phyloP scores from a whole-genome alignment of 2,888 invertebrate species.

The Heteropelma amictum region DNA sequence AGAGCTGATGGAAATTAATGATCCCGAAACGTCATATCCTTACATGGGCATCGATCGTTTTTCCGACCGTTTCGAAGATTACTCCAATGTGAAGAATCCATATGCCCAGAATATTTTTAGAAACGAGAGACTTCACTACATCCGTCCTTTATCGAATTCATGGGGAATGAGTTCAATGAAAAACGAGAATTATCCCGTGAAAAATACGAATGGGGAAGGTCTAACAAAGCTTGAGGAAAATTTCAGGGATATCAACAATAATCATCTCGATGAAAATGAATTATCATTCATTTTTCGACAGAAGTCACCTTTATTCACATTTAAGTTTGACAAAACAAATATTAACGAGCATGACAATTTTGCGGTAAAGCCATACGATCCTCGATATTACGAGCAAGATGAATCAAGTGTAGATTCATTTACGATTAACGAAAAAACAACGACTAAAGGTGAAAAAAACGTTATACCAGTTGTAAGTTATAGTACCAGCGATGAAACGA shows the following conservation, averaged over 20 bases:
- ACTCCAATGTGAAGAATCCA: constrained; percentile 28
- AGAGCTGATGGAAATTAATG: constrained; percentile 28
- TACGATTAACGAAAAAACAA: constrained; percentile 4
- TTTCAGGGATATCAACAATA: constrained; percentile 1
- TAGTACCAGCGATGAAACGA: neutral
- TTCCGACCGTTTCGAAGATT: constrained; percentile 24
- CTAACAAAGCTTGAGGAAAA: constrained; percentile 27
- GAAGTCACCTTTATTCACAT: constrained; percentile 69
- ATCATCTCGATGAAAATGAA: neutral
- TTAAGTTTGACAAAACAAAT: constrained; percentile 64
- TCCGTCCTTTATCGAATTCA: no score
- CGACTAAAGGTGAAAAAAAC: neutral
- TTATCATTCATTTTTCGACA: constrained; percentile 25
- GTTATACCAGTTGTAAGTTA: neutral
- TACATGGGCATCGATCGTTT: constrained; percentile 30
- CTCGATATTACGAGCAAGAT: constrained; percentile 72
- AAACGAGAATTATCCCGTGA: constrained; percentile 22
- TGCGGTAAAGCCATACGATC: constrained; percentile 76
- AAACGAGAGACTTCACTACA: constrained; percentile 15
- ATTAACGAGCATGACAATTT: constrained; percentile 68
- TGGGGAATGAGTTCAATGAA: neutral
- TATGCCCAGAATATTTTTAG: constrained; percentile 34
- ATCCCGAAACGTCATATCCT: constrained; percentile 10
- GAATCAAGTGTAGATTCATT: constrained; percentile 6
- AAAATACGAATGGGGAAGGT: constrained; percentile 16